These are phyloP conservation scores for Siniperca undulata DNA, from an alignment of 2,797 vertebrate genomes.

Conservation along the genomic window DNA sequence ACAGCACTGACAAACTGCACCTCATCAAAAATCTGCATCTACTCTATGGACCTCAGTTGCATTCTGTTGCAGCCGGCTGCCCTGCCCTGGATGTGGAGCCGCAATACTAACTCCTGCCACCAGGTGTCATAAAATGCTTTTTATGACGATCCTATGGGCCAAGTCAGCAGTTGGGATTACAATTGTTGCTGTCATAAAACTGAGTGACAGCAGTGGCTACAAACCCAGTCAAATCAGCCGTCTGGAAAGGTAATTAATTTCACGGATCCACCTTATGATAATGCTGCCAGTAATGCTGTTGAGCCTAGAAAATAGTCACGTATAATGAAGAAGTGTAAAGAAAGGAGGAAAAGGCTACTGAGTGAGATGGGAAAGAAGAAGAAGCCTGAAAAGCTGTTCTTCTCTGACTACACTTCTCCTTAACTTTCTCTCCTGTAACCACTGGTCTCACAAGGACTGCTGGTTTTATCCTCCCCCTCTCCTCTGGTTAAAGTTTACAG, in stretches of 20 bases:
- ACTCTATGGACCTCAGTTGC: neutral
- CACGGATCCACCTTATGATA: neutral
- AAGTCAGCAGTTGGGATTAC: neutral
- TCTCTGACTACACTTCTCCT: neutral
- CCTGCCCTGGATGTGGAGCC: neutral
- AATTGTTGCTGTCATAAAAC: neutral
- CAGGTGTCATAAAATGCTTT: constrained; percentile 55
- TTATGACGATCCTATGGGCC: neutral
- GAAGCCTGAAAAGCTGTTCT: neutral
- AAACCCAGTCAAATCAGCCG: neutral
- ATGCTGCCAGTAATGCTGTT: neutral
- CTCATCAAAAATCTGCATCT: neutral
- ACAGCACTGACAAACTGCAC: neutral
- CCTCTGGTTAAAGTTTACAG: constrained; percentile 23
- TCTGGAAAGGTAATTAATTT: neutral
- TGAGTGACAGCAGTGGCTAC: neutral
- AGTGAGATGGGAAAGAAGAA: neutral
- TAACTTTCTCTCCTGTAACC: constrained; percentile 10
- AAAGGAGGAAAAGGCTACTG: neutral
- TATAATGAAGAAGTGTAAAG: neutral
- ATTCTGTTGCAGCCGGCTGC: neutral
- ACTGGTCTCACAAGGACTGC: constrained; percentile 11
- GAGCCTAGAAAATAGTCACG: too few species aligned
- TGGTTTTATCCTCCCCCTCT: constrained; percentile 8
- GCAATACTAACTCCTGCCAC: constrained; percentile 30